phyloP scores from a whole-genome alignment of 2,888 invertebrate species.

The Byasa hedistus region DNA sequence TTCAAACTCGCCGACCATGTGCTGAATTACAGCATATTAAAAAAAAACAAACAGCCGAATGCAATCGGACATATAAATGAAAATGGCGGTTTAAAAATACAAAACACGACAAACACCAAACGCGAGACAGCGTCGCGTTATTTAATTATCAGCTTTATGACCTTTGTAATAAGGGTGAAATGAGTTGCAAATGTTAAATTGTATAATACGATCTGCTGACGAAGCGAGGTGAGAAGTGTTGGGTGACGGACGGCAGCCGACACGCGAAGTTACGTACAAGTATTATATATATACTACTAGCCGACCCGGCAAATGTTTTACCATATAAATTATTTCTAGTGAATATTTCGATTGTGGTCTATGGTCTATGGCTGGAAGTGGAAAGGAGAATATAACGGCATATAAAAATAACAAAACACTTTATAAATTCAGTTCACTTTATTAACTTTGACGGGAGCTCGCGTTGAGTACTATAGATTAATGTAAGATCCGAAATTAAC shows the following conservation, averaged over 20 bases:
- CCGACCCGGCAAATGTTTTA: too few relatives aligned
- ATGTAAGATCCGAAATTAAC: too few relatives aligned
- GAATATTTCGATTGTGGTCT: too few relatives aligned
- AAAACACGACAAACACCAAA: constrained; percentile 27
- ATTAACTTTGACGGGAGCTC: too few relatives aligned
- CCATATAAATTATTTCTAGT: too few relatives aligned
- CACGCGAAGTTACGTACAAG: constrained; percentile 29
- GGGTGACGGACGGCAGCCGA: constrained; percentile 33
- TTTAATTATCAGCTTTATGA: constrained; percentile 16
- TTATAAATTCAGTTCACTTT: too few relatives aligned
- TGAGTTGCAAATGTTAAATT: constrained; percentile 16
- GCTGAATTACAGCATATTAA: constrained; percentile 17
- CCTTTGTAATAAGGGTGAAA: constrained; percentile 12
- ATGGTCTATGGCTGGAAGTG: too few relatives aligned
- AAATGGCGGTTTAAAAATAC: constrained; percentile 33
- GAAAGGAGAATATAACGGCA: too few relatives aligned
- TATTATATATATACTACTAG: too few relatives aligned
- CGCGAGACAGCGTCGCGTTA: neutral
- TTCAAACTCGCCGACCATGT: constrained; percentile 2
- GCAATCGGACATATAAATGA: constrained; percentile 32
- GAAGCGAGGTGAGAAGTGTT: constrained; percentile 31
- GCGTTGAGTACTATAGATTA: too few relatives aligned
- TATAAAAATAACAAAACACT: too few relatives aligned
- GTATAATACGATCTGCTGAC: constrained; percentile 31
- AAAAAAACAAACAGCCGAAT: constrained; percentile 26